Percentiles rank a stretch among this genome's conserved stretches.
Conservation (phyloP, 2,797 vertebrate species). For the Poecilia gillii region DNA sequence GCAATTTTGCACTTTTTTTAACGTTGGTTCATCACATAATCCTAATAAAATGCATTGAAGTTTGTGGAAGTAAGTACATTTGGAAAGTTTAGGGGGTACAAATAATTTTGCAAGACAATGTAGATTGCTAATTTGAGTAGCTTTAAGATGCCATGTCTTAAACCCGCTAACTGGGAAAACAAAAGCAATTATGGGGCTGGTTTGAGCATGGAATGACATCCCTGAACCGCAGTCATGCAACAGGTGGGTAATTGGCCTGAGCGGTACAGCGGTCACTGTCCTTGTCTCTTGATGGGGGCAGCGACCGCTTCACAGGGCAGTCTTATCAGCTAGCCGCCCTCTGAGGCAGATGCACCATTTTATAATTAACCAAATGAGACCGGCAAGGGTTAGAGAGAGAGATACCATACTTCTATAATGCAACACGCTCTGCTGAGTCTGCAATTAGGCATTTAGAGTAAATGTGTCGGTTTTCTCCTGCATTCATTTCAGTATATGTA, state of each 20-base stretch:
- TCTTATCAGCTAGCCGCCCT: constrained; percentile 62
- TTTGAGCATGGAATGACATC: constrained; percentile 69
- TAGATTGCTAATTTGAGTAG: constrained; percentile 43
- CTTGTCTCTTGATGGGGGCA: constrained; percentile 63
- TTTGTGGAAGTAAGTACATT: not conserved
- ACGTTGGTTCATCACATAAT: too few species aligned
- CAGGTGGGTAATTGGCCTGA: constrained; percentile 79
- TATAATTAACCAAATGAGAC: constrained; percentile 70
- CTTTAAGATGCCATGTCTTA: constrained; percentile 69
- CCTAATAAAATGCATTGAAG: not conserved
- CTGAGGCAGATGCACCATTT: constrained; percentile 64
- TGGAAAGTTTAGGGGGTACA: not conserved
- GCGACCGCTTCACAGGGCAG: constrained; percentile 38
- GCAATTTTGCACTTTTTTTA: not conserved
- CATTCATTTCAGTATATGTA: constrained; percentile 27
- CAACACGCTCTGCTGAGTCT: constrained; percentile 34
- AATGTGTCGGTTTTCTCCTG: constrained; percentile 21
- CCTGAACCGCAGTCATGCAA: constrained; percentile 60
- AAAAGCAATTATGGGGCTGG: constrained; percentile 63
- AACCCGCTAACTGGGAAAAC: constrained; percentile 65
- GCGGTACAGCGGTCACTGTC: constrained; percentile 58
- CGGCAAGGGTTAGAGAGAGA: constrained; percentile 37
- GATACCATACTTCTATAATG: constrained; percentile 23
- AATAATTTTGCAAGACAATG: not conserved
- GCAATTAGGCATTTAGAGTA: constrained; percentile 13